Evolutionary conservation across 2,888 invertebrate genomes (phyloP).

Genomic region (Cerceris rybyensis): DNA sequence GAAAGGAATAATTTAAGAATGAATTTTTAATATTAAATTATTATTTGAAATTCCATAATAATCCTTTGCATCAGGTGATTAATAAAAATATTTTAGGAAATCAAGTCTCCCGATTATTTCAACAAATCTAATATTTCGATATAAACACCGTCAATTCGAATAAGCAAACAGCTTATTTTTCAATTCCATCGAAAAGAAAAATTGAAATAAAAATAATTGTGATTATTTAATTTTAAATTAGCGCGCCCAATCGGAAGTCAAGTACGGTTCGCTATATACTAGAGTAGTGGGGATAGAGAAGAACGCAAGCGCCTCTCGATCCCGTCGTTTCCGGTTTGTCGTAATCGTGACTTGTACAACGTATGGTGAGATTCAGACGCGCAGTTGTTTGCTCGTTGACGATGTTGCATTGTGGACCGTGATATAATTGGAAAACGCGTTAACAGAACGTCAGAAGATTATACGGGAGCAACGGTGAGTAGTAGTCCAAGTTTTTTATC

Average conservation of each 20-base stretch:
- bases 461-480: conserved; percentile 57
- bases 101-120: too few relatives aligned
- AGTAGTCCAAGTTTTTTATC: conserved; percentile 44
- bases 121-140: too few relatives aligned
- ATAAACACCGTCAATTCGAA: too few relatives aligned
- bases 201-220: too few relatives aligned
- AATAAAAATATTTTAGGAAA: too few relatives aligned
- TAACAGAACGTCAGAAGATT: conserved; percentile 61
- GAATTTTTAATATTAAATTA: background rate
- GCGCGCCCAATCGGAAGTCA: conserved; percentile 35
- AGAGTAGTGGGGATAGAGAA: background rate
- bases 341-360: conserved; percentile 50
- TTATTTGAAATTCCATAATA: conserved; percentile 9
- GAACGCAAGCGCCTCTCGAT: conserved; percentile 23
- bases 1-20: background rate
- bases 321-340: conserved; percentile 45
- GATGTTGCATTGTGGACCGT: conserved; percentile 56
- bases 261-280: background rate
- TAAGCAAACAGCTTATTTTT: too few relatives aligned
- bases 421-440: conserved; percentile 54
- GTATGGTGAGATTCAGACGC: conserved; percentile 37
- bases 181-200: too few relatives aligned
- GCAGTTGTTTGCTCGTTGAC: conserved; percentile 56
- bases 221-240: conserved; percentile 2
- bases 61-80: background rate